These are phyloP conservation scores for Drosophila paramelanica DNA, from an alignment of 2,888 invertebrate genomes.

Conservation along the genomic window DNA sequence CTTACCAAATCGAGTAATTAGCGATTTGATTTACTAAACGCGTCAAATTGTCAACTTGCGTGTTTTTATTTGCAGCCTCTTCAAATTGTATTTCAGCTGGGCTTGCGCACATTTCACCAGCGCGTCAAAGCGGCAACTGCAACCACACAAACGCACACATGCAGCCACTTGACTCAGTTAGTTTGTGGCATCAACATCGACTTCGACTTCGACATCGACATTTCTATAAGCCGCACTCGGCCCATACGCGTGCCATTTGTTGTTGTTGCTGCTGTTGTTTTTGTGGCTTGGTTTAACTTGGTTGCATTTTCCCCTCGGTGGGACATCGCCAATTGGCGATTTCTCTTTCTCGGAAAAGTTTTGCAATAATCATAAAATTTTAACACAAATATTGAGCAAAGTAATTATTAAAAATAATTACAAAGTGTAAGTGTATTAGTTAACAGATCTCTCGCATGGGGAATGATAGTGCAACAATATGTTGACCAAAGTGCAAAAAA, in stretches of 20 bases:
- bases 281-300: constrained; percentile 31
- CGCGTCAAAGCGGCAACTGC: constrained; percentile 34
- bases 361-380: constrained; percentile 76
- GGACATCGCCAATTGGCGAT: constrained; percentile 62
- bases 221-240: constrained; percentile 44
- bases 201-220: constrained; percentile 34
- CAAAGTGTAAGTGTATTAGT: constrained; percentile 20
- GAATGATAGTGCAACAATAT: constrained; percentile 32
- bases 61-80: constrained; percentile 36
- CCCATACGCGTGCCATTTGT: constrained; percentile 45
- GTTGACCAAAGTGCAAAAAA: constrained; percentile 1
- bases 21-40: constrained; percentile 82
- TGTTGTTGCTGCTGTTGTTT: constrained; percentile 18
- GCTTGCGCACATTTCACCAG: constrained; percentile 70
- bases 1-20: constrained; percentile 81
- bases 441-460: constrained; percentile 24
- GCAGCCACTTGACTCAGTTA: constrained; percentile 56
- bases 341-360: constrained; percentile 78
- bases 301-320: constrained; percentile 59
- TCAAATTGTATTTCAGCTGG: constrained; percentile 54
- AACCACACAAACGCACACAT: constrained; percentile 14
- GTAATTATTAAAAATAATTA: constrained; percentile 71
- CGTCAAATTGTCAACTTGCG: constrained; percentile 74
- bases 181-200: constrained; percentile 49
- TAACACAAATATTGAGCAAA: constrained; percentile 75